phyloP scores from a whole-genome alignment of 2,797 vertebrate genomes.

The Phrynocephalus vlangalii region DNA sequence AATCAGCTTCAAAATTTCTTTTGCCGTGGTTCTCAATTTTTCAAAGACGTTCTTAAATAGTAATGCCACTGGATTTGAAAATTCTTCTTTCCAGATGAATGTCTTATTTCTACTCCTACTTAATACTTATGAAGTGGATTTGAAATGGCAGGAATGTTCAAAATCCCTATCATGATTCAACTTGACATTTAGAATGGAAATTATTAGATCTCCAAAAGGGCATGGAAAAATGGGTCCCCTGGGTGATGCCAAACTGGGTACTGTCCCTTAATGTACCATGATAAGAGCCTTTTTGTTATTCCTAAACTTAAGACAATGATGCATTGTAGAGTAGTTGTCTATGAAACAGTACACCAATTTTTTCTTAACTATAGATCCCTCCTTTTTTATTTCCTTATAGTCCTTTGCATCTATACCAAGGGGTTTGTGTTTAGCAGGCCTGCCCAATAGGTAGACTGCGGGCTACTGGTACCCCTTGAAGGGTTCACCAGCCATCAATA shows the following conservation, averaged over 20 bases:
- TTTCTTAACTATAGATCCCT: not conserved
- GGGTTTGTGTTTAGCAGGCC: not conserved
- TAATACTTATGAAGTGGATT: not conserved
- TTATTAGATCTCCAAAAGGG: not conserved
- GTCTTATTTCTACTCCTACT: not conserved
- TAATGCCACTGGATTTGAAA: not conserved
- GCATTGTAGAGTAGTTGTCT: not conserved
- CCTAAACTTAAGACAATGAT: too few relatives aligned
- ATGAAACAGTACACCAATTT: not conserved
- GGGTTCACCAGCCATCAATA: too few relatives aligned
- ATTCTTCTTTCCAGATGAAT: not conserved
- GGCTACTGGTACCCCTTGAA: too few relatives aligned
- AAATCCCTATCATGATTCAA: not conserved
- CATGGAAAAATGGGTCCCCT: too few relatives aligned
- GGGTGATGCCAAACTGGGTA: not conserved
- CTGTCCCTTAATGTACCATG: not conserved
- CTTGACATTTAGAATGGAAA: not conserved
- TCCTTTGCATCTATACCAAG: not conserved
- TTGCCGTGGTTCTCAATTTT: not conserved
- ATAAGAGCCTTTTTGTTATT: not conserved
- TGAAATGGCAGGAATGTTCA: not conserved
- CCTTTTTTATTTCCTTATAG: not conserved
- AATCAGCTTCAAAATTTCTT: not conserved
- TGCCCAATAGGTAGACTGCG: too few relatives aligned
- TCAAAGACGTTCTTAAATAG: not conserved